Conservation (phyloP, 1,140 invertebrate genomes). For the Proales similis region DNA sequence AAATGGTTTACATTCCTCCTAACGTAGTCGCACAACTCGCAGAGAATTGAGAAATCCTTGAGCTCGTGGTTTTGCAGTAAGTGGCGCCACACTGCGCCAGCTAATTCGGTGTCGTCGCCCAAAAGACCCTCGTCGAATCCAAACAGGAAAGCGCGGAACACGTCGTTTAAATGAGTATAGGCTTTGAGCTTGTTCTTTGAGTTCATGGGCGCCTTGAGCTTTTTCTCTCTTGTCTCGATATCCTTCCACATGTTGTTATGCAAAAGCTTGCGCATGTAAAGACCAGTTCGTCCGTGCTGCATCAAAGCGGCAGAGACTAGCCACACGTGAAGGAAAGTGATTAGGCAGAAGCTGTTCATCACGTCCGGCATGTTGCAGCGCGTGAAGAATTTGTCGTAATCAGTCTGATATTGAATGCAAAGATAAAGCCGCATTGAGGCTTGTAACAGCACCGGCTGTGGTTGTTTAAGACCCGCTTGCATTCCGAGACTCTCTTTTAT, state of each 20-base stretch:
- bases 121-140: constrained; percentile 36
- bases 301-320: constrained; percentile 28
- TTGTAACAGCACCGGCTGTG: constrained; percentile 5
- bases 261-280: constrained; percentile 24
- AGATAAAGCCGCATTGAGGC: constrained; percentile 22
- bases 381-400: constrained; percentile 33
- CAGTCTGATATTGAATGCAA: constrained; percentile 35
- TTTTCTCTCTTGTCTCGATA: constrained; percentile 30
- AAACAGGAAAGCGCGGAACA: constrained; percentile 36
- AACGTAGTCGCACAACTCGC: constrained; percentile 4
- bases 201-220: constrained; percentile 21
- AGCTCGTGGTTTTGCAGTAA: constrained; percentile 13
- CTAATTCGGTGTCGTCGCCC: constrained; percentile 34
- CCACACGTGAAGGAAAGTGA: constrained; percentile 37
- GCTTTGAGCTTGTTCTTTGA: constrained; percentile 20
- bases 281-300: constrained; percentile 33
- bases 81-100: constrained; percentile 35
- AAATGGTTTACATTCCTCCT: constrained; percentile 37
- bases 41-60: constrained; percentile 16
- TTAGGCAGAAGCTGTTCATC: constrained; percentile 25
- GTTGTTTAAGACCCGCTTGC: constrained; percentile 20
- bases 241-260: constrained; percentile 38
- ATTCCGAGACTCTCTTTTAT: constrained; percentile 11
- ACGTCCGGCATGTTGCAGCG: constrained; percentile 18
- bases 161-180: constrained; percentile 30